These are phyloP conservation scores for Ifrita kowaldi DNA, from an alignment of 2,113 vertebrate genomes.

Conservation along the genomic window DNA sequence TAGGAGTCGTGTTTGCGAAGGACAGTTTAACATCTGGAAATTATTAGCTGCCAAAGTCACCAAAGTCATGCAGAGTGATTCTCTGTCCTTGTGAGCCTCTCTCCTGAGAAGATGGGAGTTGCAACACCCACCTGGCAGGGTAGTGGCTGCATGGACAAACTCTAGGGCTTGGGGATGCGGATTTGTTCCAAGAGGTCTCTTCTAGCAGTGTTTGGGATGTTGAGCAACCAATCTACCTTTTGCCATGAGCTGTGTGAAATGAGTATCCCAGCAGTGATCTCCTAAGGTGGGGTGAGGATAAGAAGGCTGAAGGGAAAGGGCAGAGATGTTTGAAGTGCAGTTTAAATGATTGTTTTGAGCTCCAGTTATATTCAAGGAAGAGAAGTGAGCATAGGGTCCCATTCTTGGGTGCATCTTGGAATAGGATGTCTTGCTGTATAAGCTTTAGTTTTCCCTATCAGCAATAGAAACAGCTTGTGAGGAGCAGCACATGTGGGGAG, in stretches of 20 bases:
- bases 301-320: background rate
- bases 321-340: background rate
- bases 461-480: background rate
- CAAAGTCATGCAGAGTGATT: background rate
- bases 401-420: background rate
- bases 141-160: fast-evolving
- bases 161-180: background rate
- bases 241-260: background rate
- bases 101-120: background rate
- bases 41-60: background rate
- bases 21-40: background rate
- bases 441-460: background rate
- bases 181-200: background rate
- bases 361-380: background rate
- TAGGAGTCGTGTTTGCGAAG: background rate
- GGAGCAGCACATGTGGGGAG: background rate
- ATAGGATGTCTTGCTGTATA: background rate
- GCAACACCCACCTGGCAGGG: background rate
- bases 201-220: background rate
- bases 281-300: background rate
- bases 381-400: background rate
- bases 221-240: background rate
- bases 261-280: background rate
- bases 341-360: background rate
- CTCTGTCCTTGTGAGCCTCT: background rate